Evolutionary conservation across 2,113 vertebrate genomes (phyloP), one percentile per base, ranked within the genome.

Genomic region (Xenopus tropicalis): DNA sequence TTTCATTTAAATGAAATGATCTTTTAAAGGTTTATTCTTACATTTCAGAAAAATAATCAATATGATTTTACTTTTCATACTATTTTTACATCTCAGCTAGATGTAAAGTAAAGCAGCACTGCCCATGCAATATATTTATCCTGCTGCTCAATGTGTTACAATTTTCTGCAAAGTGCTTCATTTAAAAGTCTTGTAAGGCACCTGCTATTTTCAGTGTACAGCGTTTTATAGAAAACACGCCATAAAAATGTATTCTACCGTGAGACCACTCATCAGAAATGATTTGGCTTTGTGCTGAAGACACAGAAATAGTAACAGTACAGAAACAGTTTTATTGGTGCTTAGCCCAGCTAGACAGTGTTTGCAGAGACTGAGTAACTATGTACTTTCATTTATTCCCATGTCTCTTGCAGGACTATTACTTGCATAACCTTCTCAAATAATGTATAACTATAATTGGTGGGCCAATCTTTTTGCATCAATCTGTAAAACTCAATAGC

Each of bases 211-310:
- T 43, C n/a, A 20, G 4, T 69, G n/a, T 20, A 42, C 14, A 21
- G 51, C 25, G 3, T n/a, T 58, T 43, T 24, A 29, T 37, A 56
- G 19, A 57, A 56, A 29, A 69, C 46, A 69, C 3, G 8, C 37
- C 22, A 46, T 59, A 44, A 57, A 44, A 12, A n/a, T 25, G n/a
- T 63, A 51, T 52, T 61, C 22, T 62, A 12, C 17, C 29, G 17
- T 14, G 14, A 48, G 59, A 29, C 59, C 8, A 29, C 44, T 51
- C 23, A 20, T 52, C 22, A 29, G 22, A 63, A 63, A 23, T 19
- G 12, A 23, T 4, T n/a, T 20, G 23, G 46, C 14, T 63, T 52
- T 63, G 43, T 71, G 70, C 70, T 54, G 59, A 51, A 63, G 44
- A 44, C 19, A 37, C 59, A 25, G n/a, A 37, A 43, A 20, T 71